Conservation (phyloP, 2,888 invertebrate species). For the Acronicta leporina region DNA sequence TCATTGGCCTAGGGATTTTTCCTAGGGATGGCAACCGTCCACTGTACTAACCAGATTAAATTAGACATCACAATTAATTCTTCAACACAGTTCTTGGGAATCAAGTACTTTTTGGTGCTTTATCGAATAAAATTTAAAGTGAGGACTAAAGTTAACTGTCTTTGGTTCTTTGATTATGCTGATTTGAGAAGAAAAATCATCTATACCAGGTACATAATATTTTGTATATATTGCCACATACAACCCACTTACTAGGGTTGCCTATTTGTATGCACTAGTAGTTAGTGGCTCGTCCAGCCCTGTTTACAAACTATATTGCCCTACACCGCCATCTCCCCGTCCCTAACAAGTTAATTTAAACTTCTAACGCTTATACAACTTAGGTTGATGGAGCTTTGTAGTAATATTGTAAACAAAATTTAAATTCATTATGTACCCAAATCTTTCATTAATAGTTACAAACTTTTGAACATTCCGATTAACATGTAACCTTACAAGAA, state of each 20-base stretch:
- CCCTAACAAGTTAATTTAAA: constrained; percentile 84
- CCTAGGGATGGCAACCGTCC: too few species aligned
- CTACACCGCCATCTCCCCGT: constrained; percentile 60
- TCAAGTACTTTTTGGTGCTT: too few species aligned
- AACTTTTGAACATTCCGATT: neutral
- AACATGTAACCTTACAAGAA: neutral
- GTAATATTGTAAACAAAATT: constrained; percentile 73
- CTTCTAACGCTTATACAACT: constrained; percentile 79
- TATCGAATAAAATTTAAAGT: too few species aligned
- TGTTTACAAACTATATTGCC: constrained; percentile 74
- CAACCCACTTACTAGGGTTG: constrained; percentile 67
- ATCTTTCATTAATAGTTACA: constrained; percentile 16
- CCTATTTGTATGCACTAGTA: constrained; percentile 78
- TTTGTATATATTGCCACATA: constrained; percentile 54
- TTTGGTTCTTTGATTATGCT: too few species aligned
- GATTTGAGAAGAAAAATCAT: too few species aligned
- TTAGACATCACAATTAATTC: too few species aligned
- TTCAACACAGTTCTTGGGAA: too few species aligned
- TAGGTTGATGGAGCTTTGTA: constrained; percentile 73
- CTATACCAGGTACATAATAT: constrained; percentile 6
- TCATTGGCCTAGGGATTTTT: too few species aligned
- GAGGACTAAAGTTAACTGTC: too few species aligned
- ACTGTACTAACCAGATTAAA: too few species aligned
- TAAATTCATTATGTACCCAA: constrained; percentile 53
- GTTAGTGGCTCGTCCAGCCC: constrained; percentile 60